Evolutionary conservation across 2,113 vertebrate genomes (phyloP).

Genomic region (Syngnathoides biaculeatus): DNA sequence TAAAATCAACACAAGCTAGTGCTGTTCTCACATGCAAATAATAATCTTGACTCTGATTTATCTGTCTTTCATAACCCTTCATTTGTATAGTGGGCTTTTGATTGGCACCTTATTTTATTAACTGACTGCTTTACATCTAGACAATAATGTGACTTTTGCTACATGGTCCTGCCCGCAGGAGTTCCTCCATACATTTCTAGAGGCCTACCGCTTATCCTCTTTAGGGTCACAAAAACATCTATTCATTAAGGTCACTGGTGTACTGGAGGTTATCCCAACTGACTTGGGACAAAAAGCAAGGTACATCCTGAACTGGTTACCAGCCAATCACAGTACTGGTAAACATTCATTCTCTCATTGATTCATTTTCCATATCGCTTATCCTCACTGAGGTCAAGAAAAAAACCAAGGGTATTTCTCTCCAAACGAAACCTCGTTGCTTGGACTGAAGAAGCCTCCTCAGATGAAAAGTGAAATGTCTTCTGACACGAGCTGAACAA

Average conservation of each 20-base stretch:
- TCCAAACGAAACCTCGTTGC: too few species aligned
- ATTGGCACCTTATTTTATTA: slow-evolving; percentile 24
- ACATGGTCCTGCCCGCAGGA: not conserved
- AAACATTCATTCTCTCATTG: not conserved
- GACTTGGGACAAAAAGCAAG: not conserved
- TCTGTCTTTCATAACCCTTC: slow-evolving; percentile 17
- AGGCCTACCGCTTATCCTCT: not conserved
- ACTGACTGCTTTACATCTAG: slow-evolving; percentile 16
- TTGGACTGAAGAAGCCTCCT: too few species aligned
- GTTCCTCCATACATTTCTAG: not conserved
- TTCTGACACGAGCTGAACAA: too few species aligned
- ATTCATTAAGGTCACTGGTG: not conserved
- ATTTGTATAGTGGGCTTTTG: slow-evolving; percentile 41
- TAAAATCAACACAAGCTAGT: slow-evolving; percentile 12
- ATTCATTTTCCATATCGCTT: too few species aligned
- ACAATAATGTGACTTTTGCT: slow-evolving; percentile 1
- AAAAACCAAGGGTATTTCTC: too few species aligned
- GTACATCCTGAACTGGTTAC: not conserved
- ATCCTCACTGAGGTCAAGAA: too few species aligned
- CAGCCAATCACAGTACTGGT: not conserved
- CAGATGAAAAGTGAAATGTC: too few species aligned
- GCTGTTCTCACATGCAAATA: slow-evolving; percentile 55
- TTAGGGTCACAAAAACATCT: not conserved
- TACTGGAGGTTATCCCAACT: not conserved
- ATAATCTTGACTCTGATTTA: slow-evolving; percentile 32